These are phyloP conservation scores for Gobio gobio DNA, from an alignment of 2,113 vertebrate species.

Conservation along the genomic window DNA sequence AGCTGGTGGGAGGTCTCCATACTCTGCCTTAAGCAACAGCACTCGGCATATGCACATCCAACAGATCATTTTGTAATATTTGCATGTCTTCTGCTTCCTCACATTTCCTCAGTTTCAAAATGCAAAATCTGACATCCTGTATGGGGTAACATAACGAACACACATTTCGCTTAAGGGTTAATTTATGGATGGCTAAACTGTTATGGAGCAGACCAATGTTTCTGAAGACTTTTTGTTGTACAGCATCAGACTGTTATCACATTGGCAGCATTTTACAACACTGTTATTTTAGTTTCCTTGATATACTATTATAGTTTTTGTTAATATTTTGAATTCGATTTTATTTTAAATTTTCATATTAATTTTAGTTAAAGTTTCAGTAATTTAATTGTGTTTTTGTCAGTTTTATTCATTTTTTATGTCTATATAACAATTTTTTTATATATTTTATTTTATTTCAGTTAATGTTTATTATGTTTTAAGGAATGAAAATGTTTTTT, in stretches of 20 bases:
- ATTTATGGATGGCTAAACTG: neutral
- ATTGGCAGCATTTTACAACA: neutral
- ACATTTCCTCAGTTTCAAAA: constrained; percentile 14
- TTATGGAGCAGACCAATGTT: neutral
- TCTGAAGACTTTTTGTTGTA: neutral
- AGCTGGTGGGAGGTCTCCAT: constrained; percentile 17
- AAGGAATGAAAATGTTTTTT: neutral
- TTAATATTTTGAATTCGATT: too few species aligned
- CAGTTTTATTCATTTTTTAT: neutral
- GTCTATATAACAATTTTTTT: neutral
- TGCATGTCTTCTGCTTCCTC: constrained; percentile 5
- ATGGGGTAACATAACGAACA: neutral
- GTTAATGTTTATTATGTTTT: neutral
- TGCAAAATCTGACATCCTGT: neutral
- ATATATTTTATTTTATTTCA: neutral
- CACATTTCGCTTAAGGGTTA: neutral
- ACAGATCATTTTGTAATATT: constrained; percentile 4
- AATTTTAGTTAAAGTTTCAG: too few species aligned
- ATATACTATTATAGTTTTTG: neutral
- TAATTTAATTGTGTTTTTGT: neutral
- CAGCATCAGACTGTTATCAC: neutral
- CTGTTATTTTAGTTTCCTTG: neutral
- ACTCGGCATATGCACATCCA: neutral
- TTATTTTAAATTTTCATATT: too few species aligned
- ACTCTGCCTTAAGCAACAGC: constrained; percentile 1